Base-by-base conservation (phyloP, 2,113 vertebrate species). In the Melanostigma gelatinosum region DNA sequence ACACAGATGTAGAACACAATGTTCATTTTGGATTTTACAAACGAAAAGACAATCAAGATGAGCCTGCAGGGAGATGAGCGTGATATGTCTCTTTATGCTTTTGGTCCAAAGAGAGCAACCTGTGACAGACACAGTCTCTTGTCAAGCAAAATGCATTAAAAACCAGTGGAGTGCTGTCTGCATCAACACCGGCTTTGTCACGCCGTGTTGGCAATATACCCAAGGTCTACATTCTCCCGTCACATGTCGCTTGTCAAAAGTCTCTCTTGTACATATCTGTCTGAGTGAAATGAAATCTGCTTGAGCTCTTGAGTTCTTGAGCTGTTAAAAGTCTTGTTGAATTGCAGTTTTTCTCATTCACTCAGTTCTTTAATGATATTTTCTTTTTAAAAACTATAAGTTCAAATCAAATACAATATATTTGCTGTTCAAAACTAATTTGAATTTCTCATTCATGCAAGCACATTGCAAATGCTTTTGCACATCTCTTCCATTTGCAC, bases 21-120 rank as follows among this genome's bases (percentile, higher is more conserved):
- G 69, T 86, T 92, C 75, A 84, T 88, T 89, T 93, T 91, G 66
- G 79, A 68, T 88, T 90, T 89, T 81, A 58, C 61, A 82, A 60
- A 72, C 29, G 58, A 76, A 50, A 75, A 29, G 48, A 69, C 84
- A 54, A 84, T 85, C 38, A 86, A 77, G 63, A 42, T 75, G 69
- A 80, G 72, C 66, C 77, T 50, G 68, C 68, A 18, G 63, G 79
- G 89, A 83, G 54, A 64, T 40, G 52, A 72, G 34, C 32, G 13
- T 70, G 83, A 84, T 75, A 27, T 66, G 74, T 60, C 48, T 78
- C 70, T 82, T 83, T 50, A 54, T 70, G 64, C 70, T 82, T 82
- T 61, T 13, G 67, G 72, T 79, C 86, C 85, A 75, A 52, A 79
- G 84, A 87, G 80, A 85, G 65, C 72, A 60, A 62, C 62, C 76